Evolutionary conservation across 2,113 vertebrate species (phyloP), one percentile per base, ranked within the genome.

Genomic region (Dasyurus viverrinus): DNA sequence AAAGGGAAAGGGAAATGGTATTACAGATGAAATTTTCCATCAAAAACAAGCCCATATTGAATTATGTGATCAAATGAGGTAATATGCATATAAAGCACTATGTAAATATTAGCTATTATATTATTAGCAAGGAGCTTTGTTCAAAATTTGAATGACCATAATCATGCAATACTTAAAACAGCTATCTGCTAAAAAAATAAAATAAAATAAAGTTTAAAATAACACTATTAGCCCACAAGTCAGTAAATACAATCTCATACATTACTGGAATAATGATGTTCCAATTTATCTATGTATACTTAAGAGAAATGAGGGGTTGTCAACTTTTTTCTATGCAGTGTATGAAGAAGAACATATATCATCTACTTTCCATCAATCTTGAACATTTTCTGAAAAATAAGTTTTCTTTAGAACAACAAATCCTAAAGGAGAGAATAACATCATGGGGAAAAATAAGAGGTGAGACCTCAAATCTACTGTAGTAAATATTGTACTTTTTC

Each of bases 331-430:
- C 90, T 50, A 94, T 53, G 55, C 95, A 98, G 92, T 93, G 98
- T 27, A 89, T 96, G 89, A 97, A 94, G 97, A 98, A 96, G 91
- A 97, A 97, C 94, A 97, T 96, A 93, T 98, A 98, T 60, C 96
- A 96, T 25, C 91, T 98, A 91, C 95, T 98, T 50, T 96, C 95
- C 0, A 92, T 54, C 26, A 97, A 97, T 8, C 94, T 98, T 10
- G 98, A 99, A 92, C 97, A 98, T 91, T 92, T 98, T 76, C 96
- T 98, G 93, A 98, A 89, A 93, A 98, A 98, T n/a, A 97, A 97
- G 52, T 95, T 97, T 47, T 36, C 94, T 57, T 48, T 48, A 96
- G 98, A 97, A 95, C 97, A 96, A 96, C 89, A 50, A 16, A 50
- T 53, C 24, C 91, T 14, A 7, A 92, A 46, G 95, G 95, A 92